Evolutionary conservation across 2,113 vertebrate species (phyloP), one percentile per base, ranked within the genome.

Genomic region (Silurus asotus): DNA sequence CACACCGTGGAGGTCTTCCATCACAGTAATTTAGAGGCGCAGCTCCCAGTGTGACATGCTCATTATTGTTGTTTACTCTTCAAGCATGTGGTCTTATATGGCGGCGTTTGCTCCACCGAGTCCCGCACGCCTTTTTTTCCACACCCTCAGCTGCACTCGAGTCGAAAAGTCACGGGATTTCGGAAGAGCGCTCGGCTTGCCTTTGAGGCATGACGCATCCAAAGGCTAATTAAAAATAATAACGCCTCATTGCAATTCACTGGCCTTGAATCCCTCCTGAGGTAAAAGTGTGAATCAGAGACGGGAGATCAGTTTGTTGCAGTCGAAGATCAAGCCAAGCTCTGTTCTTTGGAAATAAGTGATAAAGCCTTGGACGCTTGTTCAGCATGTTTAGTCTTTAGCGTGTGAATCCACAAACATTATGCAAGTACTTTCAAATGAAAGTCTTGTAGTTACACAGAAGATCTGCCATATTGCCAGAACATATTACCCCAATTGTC

Each of bases 191-290:
- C 65, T 62, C 2, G 1, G n/a, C 23, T 4, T 62, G 70, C 17
- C 79, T 69, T 65, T 72, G 28, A 23, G 78, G 85, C 84, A 64
- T 72, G 2, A 8, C 48, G 64, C 82, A 86, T 87, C 85, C 89
- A 75, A 81, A 87, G 86, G 88, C 70, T 91, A 92, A 93, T 91
- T 91, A 84, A 88, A 83, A 79, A 72, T 84, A 84, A 87, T 81
- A 75, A 83, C 67, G 25, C 8, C 7, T 81, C 61, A 13, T 51
- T 70, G 61, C 84, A 83, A 65, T 90, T 86, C 81, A 10, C 84
- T 88, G 25, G 65, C 84, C 86, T 72, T 5, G 13, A 74, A 77
- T 62, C 20, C 82, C 51, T 85, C 59, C 14, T 61, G 75, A 58
- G 58, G 55, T 62, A 61, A 65, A 86, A 88, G 76, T 81, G 78